Evolutionary conservation across 2,113 vertebrate genomes (phyloP).

Genomic region (Mesoclemmys tuberculata): DNA sequence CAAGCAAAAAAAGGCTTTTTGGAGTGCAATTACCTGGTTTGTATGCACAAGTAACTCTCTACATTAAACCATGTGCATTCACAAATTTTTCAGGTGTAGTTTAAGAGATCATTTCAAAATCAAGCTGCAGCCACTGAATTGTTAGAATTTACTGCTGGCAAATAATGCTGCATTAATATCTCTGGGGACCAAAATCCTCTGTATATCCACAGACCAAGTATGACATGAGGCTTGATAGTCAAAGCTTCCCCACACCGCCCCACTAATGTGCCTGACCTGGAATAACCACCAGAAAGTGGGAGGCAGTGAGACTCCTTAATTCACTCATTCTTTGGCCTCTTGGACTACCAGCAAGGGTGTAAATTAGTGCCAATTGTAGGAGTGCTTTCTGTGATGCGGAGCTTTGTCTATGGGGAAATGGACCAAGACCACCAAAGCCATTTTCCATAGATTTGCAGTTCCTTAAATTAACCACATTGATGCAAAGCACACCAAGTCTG

Average conservation of each 20-base stretch:
- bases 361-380: neutral
- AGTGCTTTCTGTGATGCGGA: neutral
- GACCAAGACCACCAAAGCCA: neutral
- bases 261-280: neutral
- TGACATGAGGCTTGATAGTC: accelerated
- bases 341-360: neutral
- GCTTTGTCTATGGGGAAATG: neutral
- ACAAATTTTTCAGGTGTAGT: neutral
- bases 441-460: neutral
- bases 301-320: neutral
- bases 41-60: neutral
- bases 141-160: neutral
- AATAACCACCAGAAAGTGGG: neutral
- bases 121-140: neutral
- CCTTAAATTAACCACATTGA: neutral
- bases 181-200: neutral
- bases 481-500: neutral
- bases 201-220: neutral
- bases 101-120: slow-evolving; percentile 2
- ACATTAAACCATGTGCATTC: neutral
- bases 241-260: neutral
- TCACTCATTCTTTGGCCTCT: neutral
- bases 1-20: neutral
- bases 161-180: neutral
- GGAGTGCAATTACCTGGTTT: neutral